Conservation (phyloP, 2,888 invertebrate species). For the Melangyna quadrimaculata region DNA sequence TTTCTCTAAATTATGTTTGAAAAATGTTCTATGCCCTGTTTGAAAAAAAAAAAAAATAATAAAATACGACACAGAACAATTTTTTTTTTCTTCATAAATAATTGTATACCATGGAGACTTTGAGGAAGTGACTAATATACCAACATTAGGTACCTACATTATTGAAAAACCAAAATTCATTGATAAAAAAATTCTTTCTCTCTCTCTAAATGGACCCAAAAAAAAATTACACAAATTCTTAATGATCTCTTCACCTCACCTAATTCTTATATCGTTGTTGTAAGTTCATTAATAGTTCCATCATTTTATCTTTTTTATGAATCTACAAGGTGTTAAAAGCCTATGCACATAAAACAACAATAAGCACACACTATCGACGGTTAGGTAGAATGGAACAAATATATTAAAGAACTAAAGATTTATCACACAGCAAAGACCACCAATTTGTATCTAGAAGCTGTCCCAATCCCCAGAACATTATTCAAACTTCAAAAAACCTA, state of each 20-base stretch:
- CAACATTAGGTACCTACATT: not conserved
- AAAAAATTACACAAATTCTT: not conserved
- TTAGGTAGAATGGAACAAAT: constrained; percentile 36
- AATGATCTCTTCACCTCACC: constrained; percentile 7
- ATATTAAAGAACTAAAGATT: constrained; percentile 32
- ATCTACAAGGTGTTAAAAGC: constrained; percentile 57
- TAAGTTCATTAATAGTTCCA: constrained; percentile 17
- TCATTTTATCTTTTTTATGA: not conserved
- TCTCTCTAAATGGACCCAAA: not conserved
- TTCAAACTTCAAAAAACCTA: not conserved
- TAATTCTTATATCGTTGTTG: not conserved
- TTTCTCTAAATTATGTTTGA: not conserved
- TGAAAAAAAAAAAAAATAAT: not conserved
- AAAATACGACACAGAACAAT: not conserved
- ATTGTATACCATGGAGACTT: not conserved
- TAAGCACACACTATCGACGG: constrained; percentile 12
- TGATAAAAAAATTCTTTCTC: constrained; percentile 7
- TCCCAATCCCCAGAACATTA: not conserved
- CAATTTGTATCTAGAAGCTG: not conserved
- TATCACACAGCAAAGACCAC: constrained; percentile 1
- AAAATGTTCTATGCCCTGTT: not conserved
- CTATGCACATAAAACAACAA: constrained; percentile 40
- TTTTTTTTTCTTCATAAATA: constrained; percentile 5
- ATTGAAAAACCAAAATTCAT: constrained; percentile 1
- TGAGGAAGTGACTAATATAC: constrained; percentile 8